phyloP scores from a whole-genome alignment of 2,113 vertebrate species.

The Lepisosteus oculatus region DNA sequence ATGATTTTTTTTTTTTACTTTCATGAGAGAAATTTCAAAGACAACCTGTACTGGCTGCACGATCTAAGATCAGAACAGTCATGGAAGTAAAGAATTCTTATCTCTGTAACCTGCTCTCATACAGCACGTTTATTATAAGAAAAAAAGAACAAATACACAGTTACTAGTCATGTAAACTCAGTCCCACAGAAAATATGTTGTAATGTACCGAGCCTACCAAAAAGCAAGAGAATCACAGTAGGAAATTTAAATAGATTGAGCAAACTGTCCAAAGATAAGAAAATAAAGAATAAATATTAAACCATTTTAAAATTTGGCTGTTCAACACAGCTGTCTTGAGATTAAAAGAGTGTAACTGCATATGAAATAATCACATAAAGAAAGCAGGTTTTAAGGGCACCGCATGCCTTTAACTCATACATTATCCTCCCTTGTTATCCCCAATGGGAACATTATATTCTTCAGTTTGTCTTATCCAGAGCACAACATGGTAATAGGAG shows the following conservation, averaged over 20 bases:
- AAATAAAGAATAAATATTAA: conserved; percentile 12
- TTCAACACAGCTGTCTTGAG: too few species aligned
- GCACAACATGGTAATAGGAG: conserved; percentile 19
- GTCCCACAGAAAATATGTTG: too few species aligned
- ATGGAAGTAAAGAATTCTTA: conserved; percentile 19
- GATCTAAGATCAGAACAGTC: neutral
- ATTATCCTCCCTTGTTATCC: neutral
- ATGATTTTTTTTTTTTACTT: too few species aligned
- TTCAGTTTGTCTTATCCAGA: conserved; percentile 22
- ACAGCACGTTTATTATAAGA: conserved; percentile 29
- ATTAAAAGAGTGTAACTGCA: neutral
- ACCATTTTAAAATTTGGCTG: neutral
- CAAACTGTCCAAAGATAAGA: conserved; percentile 13
- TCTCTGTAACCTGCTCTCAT: neutral
- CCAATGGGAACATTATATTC: conserved; percentile 10
- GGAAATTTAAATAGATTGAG: conserved; percentile 45
- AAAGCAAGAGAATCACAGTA: conserved; percentile 45
- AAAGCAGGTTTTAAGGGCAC: neutral
- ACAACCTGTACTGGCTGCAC: too few species aligned
- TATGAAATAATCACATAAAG: neutral
- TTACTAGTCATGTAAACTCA: conserved; percentile 22
- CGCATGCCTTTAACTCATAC: neutral
- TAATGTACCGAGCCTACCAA: conserved; percentile 17
- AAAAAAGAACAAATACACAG: conserved; percentile 34
- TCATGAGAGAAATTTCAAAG: too few species aligned